These are phyloP conservation scores for Campoplex nolae DNA, from an alignment of 2,888 invertebrate genomes.

Conservation along the genomic window DNA sequence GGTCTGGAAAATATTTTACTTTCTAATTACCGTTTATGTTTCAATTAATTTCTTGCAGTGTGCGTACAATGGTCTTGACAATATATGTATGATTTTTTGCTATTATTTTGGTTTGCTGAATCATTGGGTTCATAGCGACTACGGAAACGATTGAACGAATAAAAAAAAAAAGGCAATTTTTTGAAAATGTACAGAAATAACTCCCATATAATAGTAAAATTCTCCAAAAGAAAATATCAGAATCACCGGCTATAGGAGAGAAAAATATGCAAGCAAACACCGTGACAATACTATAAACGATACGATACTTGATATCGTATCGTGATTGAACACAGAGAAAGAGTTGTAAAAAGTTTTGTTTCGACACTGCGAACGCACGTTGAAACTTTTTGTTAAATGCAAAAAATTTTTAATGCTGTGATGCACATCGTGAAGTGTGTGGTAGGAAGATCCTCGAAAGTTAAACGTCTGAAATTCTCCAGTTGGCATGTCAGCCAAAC, in stretches of 20 bases:
- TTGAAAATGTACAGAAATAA: too few relatives aligned
- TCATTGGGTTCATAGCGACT: not conserved
- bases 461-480: slow-evolving; percentile 38
- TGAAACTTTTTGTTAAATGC: slow-evolving; percentile 46
- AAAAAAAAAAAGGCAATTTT: too few relatives aligned
- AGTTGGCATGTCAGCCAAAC: slow-evolving; percentile 63
- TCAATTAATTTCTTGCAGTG: not conserved
- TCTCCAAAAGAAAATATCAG: not conserved
- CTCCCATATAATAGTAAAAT: not conserved
- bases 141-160: too few relatives aligned
- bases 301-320: slow-evolving; percentile 5
- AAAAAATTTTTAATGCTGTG: slow-evolving; percentile 18
- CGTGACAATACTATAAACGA: slow-evolving; percentile 25
- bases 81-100: not conserved
- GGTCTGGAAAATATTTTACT: not conserved
- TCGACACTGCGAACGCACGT: slow-evolving; percentile 3
- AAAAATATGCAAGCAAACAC: slow-evolving; percentile 17
- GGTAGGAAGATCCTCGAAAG: slow-evolving; percentile 26
- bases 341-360: slow-evolving; percentile 36
- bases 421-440: slow-evolving; percentile 3
- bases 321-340: not conserved
- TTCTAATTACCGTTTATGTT: not conserved
- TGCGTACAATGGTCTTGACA: not conserved
- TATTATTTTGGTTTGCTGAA: not conserved
- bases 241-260: not conserved